Evolutionary conservation across 2,797 vertebrate genomes (phyloP), one percentile per base, ranked within the genome.

Genomic region (Pterois miles): DNA sequence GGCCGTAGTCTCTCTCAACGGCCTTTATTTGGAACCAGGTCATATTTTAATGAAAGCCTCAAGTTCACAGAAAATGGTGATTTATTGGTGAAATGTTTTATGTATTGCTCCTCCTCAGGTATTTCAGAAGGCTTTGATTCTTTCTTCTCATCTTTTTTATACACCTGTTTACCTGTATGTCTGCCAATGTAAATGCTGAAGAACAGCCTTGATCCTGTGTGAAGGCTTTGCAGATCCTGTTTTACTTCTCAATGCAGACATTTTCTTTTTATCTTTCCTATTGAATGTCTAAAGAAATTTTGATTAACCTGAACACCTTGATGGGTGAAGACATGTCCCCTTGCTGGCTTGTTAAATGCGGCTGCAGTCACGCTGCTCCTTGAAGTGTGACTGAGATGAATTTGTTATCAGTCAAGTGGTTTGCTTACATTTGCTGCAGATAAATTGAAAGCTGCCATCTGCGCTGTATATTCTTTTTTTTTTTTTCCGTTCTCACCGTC

Each of bases 371-470:
- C 57, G 8, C 20, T 31, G 70, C 70, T 77, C 27, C 18, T 74
- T 16, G 36, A 38, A 16, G 40, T 43, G 40, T 43, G 40, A 43
- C 20, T 65, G 40, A 81, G 69, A 80, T 84, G 72, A 89, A 88
- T 84, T 65, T 63, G 54, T 83, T 73, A 89, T 86, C 82, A 53
- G 81, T 85, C 83, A 82, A 81, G 81, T 67, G 46, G 13, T 40
- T 64, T 33, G 38, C 52, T 46, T 69, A 75, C 72, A 36, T 85
- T 27, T 56, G 66, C 82, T 60, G 68, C 66, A 59, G 72, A 81
- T 76, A 38, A 73, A 81, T 79, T 74, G 50, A 80, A 86, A 66
- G 36, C 72, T 27, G 48, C 43, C 2, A 14, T 27, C 53, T 53
- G 31, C 11, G 18, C 34, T 20, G 62, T 54, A 62, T 80, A 66